phyloP scores from a whole-genome alignment of 1,140 invertebrate genomes.

The Macrostomum lignano region DNA sequence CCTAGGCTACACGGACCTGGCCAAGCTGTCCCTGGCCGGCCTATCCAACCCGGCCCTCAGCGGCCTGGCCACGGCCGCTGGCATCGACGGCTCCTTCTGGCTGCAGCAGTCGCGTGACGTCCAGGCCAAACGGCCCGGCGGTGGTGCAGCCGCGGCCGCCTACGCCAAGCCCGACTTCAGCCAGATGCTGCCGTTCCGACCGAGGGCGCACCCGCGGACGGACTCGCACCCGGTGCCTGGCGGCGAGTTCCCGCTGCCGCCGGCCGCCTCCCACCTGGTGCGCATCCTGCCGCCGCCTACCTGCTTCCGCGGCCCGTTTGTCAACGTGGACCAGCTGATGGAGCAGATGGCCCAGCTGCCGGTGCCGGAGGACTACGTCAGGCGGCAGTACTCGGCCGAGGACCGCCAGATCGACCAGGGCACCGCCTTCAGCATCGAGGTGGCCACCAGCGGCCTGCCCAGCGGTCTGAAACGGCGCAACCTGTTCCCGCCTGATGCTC shows the following conservation, averaged over 20 bases:
- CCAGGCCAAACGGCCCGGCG: too few species aligned
- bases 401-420: conserved; percentile 26
- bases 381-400: not conserved
- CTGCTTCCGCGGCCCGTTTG: conserved; percentile 63
- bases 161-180: conserved; percentile 52
- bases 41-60: not conserved
- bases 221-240: conserved; percentile 34
- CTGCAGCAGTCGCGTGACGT: too few species aligned
- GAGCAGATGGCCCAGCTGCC: conserved; percentile 57
- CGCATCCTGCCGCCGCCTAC: conserved; percentile 60
- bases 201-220: conserved; percentile 19
- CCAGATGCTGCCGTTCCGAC: conserved; percentile 84
- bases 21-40: conserved; percentile 1
- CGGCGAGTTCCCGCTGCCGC: conserved; percentile 60
- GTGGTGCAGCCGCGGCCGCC: too few species aligned
- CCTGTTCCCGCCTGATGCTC: too few species aligned
- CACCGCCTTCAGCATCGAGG: conserved; percentile 18
- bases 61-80: not conserved
- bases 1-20: conserved; percentile 28
- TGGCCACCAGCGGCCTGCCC: conserved; percentile 14
- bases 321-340: conserved; percentile 55
- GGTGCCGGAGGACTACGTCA: conserved; percentile 38
- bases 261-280: conserved; percentile 51
- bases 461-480: too few species aligned
- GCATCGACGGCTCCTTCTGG: too few species aligned